Conservation (phyloP, 23 tunicate species). For the Diplosoma virens region DNA sequence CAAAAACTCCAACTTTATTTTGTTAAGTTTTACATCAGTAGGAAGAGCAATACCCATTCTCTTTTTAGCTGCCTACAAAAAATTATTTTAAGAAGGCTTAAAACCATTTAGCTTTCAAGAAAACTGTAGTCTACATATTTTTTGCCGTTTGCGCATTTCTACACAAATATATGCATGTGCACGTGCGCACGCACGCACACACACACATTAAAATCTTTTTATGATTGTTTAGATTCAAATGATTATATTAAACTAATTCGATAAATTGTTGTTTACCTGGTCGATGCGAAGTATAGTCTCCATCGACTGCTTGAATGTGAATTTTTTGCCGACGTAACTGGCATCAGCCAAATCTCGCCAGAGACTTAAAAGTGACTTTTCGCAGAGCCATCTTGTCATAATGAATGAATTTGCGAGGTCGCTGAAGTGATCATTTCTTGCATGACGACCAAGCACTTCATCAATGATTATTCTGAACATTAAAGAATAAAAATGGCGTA, state of each 20-base stretch:
- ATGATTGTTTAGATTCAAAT: too few species aligned
- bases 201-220: too few species aligned
- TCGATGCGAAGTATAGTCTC: background rate
- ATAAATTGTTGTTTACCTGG: background rate
- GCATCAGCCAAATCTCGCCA: slow-evolving; percentile 7
- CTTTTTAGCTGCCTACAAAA: too few species aligned
- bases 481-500: too few species aligned
- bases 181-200: too few species aligned
- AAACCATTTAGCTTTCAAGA: too few species aligned
- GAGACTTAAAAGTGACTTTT: background rate
- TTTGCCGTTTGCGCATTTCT: too few species aligned
- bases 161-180: too few species aligned
- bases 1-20: slow-evolving; percentile 6
- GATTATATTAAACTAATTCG: too few species aligned
- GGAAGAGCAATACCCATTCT: too few species aligned
- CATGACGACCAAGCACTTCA: slow-evolving; percentile 24
- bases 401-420: background rate
- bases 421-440: slow-evolving; percentile 1
- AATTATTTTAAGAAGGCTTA: too few species aligned
- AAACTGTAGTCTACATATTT: too few species aligned
- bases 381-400: background rate
- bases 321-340: background rate
- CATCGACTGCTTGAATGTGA: slow-evolving; percentile 1
- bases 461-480: slow-evolving; percentile 5
- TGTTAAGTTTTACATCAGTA: background rate